Percentiles rank a stretch among this genome's conserved stretches.
phyloP scores from a whole-genome alignment of 2,113 vertebrate genomes.

The Synodontis membranacea region DNA sequence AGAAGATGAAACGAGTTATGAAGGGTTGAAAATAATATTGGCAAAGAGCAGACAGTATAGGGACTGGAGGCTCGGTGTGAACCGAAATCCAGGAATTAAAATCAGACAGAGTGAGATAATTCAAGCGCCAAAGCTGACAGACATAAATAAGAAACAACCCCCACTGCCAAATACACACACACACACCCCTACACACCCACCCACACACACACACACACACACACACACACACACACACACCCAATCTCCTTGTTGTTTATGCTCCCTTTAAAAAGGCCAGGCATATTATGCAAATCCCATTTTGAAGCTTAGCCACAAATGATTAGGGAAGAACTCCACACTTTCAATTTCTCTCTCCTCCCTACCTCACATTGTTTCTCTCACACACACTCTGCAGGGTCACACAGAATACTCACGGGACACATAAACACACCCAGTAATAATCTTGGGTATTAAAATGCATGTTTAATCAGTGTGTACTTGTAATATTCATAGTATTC shows the following conservation, averaged over 20 bases:
- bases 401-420: not conserved
- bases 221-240: not conserved
- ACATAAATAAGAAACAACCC: conserved; percentile 19
- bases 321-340: conserved; percentile 58
- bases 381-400: conserved; percentile 18
- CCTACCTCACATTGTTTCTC: conserved; percentile 44
- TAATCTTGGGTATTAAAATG: not conserved
- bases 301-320: conserved; percentile 73
- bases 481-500: not conserved
- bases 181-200: conserved; percentile 11
- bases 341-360: conserved; percentile 18
- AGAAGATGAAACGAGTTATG: conserved; percentile 10
- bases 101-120: conserved; percentile 2
- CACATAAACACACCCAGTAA: conserved; percentile 18
- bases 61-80: not conserved
- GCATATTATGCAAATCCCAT: conserved; percentile 78
- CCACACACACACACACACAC: not conserved
- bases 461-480: not conserved
- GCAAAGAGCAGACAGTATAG: conserved; percentile 17
- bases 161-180: not conserved
- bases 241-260: conserved; percentile 45
- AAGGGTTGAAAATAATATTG: conserved; percentile 15
- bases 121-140: not conserved
- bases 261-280: conserved; percentile 52
- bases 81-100: conserved; percentile 24